A percentile compares a stretch with the other conserved stretches of the same genome.
These are phyloP conservation scores for Thamnophis sirtalis DNA, from an alignment of 2,113 vertebrate genomes.

Conservation along the genomic window DNA sequence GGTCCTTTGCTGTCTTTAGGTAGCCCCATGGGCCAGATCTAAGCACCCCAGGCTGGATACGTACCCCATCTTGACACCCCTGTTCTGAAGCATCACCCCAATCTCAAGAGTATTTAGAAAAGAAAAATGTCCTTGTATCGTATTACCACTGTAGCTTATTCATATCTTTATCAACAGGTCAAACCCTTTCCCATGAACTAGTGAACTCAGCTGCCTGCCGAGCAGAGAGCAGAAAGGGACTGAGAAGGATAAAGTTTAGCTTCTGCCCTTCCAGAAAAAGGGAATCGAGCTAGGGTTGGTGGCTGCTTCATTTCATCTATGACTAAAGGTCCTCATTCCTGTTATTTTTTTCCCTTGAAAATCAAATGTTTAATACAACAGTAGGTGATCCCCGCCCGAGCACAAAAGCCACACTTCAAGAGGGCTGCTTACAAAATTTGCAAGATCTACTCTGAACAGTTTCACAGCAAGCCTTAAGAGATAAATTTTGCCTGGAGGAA, in stretches of 20 bases:
- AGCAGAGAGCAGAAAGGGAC: background rate
- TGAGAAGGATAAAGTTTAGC: background rate
- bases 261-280: background rate
- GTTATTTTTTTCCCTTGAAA: background rate
- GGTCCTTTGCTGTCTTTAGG: too few species aligned
- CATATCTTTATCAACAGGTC: background rate
- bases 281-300: background rate
- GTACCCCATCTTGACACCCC: too few species aligned
- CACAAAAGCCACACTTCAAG: background rate
- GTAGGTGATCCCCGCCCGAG: background rate
- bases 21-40: too few species aligned
- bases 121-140: background rate
- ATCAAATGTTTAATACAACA: background rate
- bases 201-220: background rate
- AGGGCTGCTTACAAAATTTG: background rate
- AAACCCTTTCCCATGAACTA: background rate
- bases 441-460: background rate
- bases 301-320: background rate
- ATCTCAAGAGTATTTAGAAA: background rate
- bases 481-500: background rate
- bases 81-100: background rate
- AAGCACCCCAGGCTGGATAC: too few species aligned
- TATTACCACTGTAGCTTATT: background rate
- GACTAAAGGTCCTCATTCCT: background rate
- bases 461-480: background rate